Evolutionary conservation across 2,113 vertebrate species (phyloP).

Genomic region (Pluvianellus socialis): DNA sequence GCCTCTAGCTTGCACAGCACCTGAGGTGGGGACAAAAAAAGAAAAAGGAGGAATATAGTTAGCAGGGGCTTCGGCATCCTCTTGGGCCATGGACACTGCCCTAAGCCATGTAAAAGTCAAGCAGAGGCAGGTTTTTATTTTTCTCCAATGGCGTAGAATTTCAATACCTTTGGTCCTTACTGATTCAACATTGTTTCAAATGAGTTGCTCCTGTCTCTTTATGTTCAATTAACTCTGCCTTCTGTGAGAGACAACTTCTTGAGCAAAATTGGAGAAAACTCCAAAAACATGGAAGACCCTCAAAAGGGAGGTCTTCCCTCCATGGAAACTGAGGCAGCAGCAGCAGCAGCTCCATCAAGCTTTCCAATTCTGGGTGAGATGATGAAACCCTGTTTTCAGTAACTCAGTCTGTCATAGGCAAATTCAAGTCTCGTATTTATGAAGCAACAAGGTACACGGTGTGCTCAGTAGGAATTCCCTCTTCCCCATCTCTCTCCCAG

Average conservation of each 20-base stretch:
- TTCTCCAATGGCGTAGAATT: not conserved
- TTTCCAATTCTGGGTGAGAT: not conserved
- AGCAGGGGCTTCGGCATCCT: not conserved
- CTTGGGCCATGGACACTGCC: not conserved
- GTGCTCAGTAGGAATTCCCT: not conserved
- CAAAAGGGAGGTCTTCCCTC: not conserved
- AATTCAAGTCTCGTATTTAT: not conserved
- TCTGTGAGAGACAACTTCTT: not conserved
- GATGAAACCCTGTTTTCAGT: not conserved
- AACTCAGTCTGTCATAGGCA: not conserved
- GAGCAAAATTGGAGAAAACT: not conserved
- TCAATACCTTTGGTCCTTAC: not conserved
- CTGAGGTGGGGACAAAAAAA: not conserved
- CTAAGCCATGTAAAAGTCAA: not conserved
- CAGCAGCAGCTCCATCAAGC: not conserved
- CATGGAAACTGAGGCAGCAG: not conserved
- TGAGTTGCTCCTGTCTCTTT: not conserved
- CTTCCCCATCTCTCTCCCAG: not conserved
- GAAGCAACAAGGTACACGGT: not conserved
- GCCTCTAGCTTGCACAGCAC: not conserved
- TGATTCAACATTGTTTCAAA: not conserved
- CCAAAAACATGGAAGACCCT: not conserved
- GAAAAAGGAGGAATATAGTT: not conserved
- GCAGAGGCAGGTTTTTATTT: not conserved
- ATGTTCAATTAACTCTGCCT: not conserved